Evolutionary conservation across 1,140 invertebrate species (phyloP).

Genomic region (Diuraphis noxia): DNA sequence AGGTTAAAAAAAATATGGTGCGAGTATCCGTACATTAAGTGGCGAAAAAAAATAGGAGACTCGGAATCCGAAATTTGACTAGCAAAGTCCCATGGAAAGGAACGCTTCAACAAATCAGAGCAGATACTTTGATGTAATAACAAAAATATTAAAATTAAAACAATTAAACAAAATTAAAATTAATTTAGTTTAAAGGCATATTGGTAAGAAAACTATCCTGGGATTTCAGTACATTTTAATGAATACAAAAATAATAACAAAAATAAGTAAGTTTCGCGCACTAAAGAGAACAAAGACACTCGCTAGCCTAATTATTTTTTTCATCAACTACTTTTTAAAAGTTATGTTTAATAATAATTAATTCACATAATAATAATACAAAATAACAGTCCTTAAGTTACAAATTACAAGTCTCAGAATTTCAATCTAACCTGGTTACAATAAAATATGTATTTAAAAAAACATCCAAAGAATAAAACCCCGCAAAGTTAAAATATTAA

Average conservation of each 20-base stretch:
- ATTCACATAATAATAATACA: constrained; percentile 54
- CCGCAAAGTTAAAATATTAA: constrained; percentile 52
- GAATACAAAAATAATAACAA: constrained; percentile 53
- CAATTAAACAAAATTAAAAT: constrained; percentile 53
- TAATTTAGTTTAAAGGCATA: constrained; percentile 52
- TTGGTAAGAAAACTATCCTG: constrained; percentile 51
- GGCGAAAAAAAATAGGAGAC: constrained; percentile 53
- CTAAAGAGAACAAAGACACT: constrained; percentile 51
- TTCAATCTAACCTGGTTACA: constrained; percentile 54
- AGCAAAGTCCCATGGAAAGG: constrained; percentile 48
- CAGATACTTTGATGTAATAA: constrained; percentile 54
- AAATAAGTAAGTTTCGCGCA: constrained; percentile 54
- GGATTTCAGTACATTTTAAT: constrained; percentile 53
- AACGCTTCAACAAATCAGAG: constrained; percentile 54
- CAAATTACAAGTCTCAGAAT: constrained; percentile 54
- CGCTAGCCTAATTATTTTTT: constrained; percentile 48
- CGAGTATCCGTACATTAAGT: constrained; percentile 48
- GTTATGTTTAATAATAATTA: constrained; percentile 54
- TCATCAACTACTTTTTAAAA: constrained; percentile 49
- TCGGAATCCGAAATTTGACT: constrained; percentile 54
- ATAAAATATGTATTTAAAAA: constrained; percentile 53
- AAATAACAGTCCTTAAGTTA: constrained; percentile 54
- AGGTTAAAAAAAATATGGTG: constrained; percentile 51
- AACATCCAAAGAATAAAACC: constrained; percentile 53
- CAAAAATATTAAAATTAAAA: constrained; percentile 53